Conservation (phyloP, 2,113 vertebrate genomes). For the Elachura formosa region DNA sequence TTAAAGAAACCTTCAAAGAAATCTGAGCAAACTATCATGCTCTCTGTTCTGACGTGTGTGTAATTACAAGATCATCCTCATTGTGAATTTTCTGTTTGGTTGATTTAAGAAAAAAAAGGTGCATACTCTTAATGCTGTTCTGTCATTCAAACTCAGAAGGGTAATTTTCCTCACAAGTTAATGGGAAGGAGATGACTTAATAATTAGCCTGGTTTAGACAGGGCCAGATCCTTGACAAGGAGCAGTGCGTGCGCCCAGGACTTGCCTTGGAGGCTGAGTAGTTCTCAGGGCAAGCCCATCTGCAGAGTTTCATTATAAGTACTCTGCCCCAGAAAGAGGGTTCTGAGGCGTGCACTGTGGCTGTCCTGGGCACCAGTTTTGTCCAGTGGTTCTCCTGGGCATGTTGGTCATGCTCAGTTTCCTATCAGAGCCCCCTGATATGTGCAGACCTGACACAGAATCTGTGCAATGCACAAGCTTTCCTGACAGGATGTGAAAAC, state of each 20-base stretch:
- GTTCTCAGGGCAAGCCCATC: neutral
- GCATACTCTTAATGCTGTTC: neutral
- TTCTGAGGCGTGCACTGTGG: neutral
- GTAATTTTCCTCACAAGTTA: constrained; percentile 15
- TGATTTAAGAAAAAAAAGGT: constrained; percentile 16
- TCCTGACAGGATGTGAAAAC: constrained; percentile 5
- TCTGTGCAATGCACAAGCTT: neutral
- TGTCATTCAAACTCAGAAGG: constrained; percentile 20
- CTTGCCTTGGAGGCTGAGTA: neutral
- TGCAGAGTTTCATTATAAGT: fast-evolving
- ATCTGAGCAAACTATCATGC: neutral
- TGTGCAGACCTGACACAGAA: neutral
- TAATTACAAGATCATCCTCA: constrained; percentile 52
- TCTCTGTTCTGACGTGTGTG: neutral
- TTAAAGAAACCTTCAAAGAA: neutral
- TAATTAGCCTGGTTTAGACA: neutral
- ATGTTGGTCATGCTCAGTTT: neutral
- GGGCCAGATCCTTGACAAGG: neutral
- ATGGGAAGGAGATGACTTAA: neutral
- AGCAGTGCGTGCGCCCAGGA: neutral
- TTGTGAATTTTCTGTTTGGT: constrained; percentile 17
- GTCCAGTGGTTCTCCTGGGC: neutral
- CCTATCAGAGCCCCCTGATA: neutral
- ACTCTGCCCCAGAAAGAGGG: neutral
- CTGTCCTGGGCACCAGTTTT: neutral